These are phyloP conservation scores for Astropecten irregularis DNA, from an alignment of 53 echinoderm and acorn worm genomes.

Conservation along the genomic window DNA sequence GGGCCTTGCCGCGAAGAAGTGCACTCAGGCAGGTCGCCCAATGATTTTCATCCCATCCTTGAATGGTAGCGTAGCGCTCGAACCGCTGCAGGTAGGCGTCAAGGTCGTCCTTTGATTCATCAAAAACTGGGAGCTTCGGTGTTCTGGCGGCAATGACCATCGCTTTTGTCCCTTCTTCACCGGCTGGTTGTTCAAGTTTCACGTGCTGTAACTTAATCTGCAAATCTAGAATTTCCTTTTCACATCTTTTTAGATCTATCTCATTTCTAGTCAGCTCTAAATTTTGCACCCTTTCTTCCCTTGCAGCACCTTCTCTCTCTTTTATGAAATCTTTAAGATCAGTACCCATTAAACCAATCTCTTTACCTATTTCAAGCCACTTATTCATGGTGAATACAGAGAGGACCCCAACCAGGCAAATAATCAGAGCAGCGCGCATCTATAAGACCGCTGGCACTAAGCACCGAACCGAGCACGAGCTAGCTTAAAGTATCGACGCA, in stretches of 20 bases:
- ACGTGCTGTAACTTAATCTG: background rate
- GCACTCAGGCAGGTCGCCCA: background rate
- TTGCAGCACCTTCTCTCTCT: constrained; percentile 1
- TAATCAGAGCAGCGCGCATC: background rate
- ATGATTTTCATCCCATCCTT: background rate
- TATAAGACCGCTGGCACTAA: background rate
- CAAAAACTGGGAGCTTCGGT: constrained; percentile 35
- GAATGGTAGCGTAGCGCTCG: too few species aligned
- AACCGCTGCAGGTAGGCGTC: too few species aligned
- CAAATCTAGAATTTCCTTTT: constrained; percentile 1
- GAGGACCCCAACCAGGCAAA: background rate
- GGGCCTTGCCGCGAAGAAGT: constrained; percentile 48
- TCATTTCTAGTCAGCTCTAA: background rate
- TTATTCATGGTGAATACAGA: background rate
- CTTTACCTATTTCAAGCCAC: background rate
- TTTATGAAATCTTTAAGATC: background rate
- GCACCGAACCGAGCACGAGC: too few species aligned
- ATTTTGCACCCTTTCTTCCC: constrained; percentile 4
- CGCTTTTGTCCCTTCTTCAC: too few species aligned
- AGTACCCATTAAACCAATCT: background rate
- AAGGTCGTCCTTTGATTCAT: constrained; percentile 58
- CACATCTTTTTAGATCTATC: too few species aligned
- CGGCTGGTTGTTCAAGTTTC: background rate
- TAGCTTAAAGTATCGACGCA: too few species aligned
- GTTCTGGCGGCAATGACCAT: background rate